Conservation (phyloP, 2,797 vertebrate genomes). For the Amphiprion clarkii region DNA sequence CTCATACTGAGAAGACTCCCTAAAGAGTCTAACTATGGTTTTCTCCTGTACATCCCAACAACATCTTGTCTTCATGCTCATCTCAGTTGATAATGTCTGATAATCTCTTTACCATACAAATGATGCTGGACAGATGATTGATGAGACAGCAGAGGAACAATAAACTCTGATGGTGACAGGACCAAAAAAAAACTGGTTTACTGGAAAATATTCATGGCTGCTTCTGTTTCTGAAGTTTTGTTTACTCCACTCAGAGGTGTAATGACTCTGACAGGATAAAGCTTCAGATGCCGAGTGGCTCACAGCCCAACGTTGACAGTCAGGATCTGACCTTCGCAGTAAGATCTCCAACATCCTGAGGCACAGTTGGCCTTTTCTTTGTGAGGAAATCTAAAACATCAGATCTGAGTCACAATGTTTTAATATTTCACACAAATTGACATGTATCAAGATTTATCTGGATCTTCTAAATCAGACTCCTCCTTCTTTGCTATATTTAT, state of each 20-base stretch:
- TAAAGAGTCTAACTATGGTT: background rate
- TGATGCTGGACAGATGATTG: conserved; percentile 28
- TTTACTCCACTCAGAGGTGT: conserved; percentile 45
- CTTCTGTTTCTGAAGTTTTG: conserved; percentile 16
- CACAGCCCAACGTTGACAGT: background rate
- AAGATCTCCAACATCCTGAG: background rate
- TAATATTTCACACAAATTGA: background rate
- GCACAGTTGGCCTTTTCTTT: background rate
- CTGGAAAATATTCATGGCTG: conserved; percentile 1
- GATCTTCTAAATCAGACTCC: background rate
- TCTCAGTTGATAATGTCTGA: conserved; percentile 32
- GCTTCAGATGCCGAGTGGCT: conserved; percentile 2
- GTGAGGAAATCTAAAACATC: background rate
- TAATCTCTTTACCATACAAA: conserved; percentile 25
- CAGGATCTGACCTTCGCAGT: conserved; percentile 37
- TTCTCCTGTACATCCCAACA: conserved; percentile 3
- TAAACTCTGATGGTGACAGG: conserved; percentile 21
- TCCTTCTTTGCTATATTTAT: background rate
- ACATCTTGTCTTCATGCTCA: conserved; percentile 8
- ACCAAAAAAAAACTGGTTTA: conserved; percentile 21
- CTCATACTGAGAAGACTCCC: too few species aligned
- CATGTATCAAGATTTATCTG: background rate
- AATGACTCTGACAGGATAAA: conserved; percentile 33
- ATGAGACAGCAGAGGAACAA: conserved; percentile 34
- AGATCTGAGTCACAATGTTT: conserved; percentile 6